A percentile compares a stretch with the other conserved stretches of the same genome.
phyloP scores from a whole-genome alignment of 2,888 invertebrate species.

The Melitaea athalia region DNA sequence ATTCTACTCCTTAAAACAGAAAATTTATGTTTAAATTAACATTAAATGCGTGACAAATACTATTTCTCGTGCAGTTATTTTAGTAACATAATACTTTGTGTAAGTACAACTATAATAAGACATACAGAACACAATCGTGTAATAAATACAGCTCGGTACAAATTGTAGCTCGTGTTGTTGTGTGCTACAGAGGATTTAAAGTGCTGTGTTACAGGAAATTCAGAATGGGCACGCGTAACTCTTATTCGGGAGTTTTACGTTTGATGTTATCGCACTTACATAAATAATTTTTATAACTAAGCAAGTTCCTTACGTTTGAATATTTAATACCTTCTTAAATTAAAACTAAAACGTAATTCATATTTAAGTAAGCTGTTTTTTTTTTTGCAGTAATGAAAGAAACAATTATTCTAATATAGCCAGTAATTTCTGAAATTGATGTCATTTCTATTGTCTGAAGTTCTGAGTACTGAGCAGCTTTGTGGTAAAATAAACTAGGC shows the following conservation, averaged over 20 bases:
- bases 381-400: no score
- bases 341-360: no score
- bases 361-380: no score
- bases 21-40: not conserved
- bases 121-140: not conserved
- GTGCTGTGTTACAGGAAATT: not conserved
- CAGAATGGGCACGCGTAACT: not conserved
- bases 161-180: slow-evolving; percentile 17
- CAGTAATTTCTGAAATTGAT: slow-evolving; percentile 1
- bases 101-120: not conserved
- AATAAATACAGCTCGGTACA: slow-evolving; percentile 33
- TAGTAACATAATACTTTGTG: not conserved
- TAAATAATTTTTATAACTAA: no score
- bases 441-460: slow-evolving; percentile 10
- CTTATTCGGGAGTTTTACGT: not conserved
- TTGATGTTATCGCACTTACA: not conserved
- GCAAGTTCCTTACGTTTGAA: not conserved
- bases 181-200: slow-evolving; percentile 20
- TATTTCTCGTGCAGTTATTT: not conserved
- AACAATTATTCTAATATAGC: not conserved
- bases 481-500: slow-evolving; percentile 44
- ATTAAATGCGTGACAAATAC: not conserved
- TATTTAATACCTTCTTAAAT: not conserved
- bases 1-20: not conserved
- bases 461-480: slow-evolving; percentile 24